These are phyloP conservation scores for Kuschelorhynchus macadamiae DNA, from an alignment of 2,888 invertebrate species.

Conservation along the genomic window DNA sequence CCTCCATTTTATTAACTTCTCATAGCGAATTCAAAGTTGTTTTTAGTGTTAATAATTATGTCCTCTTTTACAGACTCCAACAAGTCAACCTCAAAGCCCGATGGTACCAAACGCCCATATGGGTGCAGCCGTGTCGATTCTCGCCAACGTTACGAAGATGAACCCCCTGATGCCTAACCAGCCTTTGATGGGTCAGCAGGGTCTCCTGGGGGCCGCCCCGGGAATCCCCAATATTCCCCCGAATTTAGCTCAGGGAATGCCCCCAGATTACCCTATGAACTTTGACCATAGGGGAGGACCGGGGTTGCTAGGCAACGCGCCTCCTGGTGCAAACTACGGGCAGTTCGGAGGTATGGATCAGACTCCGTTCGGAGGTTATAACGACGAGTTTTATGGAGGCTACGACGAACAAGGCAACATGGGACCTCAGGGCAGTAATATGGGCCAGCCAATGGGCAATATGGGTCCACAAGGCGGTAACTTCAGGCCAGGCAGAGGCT, in stretches of 20 bases:
- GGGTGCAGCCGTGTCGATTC: conserved; percentile 68
- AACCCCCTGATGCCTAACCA: conserved; percentile 69
- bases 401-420: conserved; percentile 37
- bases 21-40: no score
- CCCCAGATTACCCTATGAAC: conserved; percentile 65
- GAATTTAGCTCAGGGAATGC: conserved; percentile 64
- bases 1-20: no score
- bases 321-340: conserved; percentile 65
- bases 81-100: conserved; percentile 24
- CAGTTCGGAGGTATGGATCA: conserved; percentile 69
- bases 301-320: conserved; percentile 62
- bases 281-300: conserved; percentile 65
- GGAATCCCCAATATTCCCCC: conserved; percentile 64
- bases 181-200: conserved; percentile 69
- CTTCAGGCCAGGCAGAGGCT: conserved; percentile 59
- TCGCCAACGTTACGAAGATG: conserved; percentile 63
- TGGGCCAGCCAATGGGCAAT: conserved; percentile 27
- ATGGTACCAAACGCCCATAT: conserved; percentile 62
- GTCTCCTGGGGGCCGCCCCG: conserved; percentile 71
- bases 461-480: conserved; percentile 35
- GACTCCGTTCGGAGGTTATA: conserved; percentile 46
- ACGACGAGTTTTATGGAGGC: conserved; percentile 54
- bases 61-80: not conserved
- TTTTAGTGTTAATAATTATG: no score
- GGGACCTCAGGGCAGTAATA: conserved; percentile 25